Base-by-base conservation (phyloP, 2,888 invertebrate species). In the Calameuta filiformis region DNA sequence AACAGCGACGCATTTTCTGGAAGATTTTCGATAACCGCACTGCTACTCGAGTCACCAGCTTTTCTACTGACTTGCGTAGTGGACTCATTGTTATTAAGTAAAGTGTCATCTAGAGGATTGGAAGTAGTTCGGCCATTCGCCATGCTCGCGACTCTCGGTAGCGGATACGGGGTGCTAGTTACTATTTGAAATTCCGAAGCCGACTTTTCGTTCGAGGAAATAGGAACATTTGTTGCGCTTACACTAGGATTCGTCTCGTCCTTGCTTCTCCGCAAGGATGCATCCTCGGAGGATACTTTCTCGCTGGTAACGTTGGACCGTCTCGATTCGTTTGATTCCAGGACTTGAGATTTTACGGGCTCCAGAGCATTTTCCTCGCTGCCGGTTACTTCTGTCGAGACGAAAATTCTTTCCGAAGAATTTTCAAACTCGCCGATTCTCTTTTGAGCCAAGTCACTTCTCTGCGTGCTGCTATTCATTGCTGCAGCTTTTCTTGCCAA, bases 401-500 rank as follows among this genome's bases (percentile, higher is more conserved):
- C 40, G 76, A 69, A 73, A 34, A 75, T 73, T 12, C n/a, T 73
- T 71, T 78, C 79, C n/a, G 76, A 68, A 12, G 77, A 75, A 68
- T 69, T 40, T 33, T 77, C 77, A 69, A 74, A 69, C 15, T 77
- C 69, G 31, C 75, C 77, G 69, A 77, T 71, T 56, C 77, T 35
- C 35, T 37, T 69, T 71, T 76, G 73, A 35, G 68, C 23, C 73
- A 35, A 11, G 9, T 56, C 9, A 30, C 31, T 75, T 23, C 68
- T 75, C 56, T 68, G 33, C 68, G n/a, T 30, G 6, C 69, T 75
- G 73, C 35, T 34, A 35, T 35, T 30, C 33, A 77, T 71, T 4
- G 83, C 82, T 1, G 84, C 76, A 3, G 83, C 37, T 75, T 87
- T 89, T 75, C 89, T 85, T 2, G 86, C 76, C 12, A 85, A 74